A percentile compares a stretch with the other conserved stretches of the same genome.
phyloP scores from a whole-genome alignment of 2,113 vertebrate genomes.

The Coptodon rendalli region DNA sequence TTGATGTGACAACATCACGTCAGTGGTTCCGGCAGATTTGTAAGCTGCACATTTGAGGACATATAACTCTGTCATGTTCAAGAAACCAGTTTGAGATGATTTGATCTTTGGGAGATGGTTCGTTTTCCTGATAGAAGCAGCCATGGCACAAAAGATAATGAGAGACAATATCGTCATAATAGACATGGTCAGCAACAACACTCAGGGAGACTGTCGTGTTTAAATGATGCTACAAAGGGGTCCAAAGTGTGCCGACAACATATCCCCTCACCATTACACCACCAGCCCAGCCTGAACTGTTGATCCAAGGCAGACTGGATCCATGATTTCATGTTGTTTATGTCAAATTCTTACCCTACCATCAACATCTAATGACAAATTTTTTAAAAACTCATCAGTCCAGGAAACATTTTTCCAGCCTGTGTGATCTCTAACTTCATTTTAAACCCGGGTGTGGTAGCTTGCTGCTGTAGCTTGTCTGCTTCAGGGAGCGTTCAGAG shows the following conservation, averaged over 20 bases:
- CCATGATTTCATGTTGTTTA: neutral
- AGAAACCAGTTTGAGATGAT: neutral
- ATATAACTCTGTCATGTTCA: neutral
- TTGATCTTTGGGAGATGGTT: neutral
- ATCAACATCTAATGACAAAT: neutral
- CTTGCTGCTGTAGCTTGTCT: neutral
- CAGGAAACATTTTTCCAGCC: neutral
- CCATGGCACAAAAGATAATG: rapidly evolving
- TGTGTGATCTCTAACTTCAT: neutral
- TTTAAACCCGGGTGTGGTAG: neutral
- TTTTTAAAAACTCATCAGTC: neutral
- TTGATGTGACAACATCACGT: neutral
- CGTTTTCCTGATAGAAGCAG: neutral
- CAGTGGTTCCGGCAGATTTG: neutral
- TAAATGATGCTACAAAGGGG: neutral
- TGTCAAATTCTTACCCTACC: neutral
- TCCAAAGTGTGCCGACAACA: neutral
- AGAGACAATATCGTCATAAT: neutral
- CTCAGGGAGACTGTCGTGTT: neutral
- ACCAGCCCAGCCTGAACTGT: neutral
- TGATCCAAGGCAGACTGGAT: neutral
- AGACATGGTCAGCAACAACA: neutral
- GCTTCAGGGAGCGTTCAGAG: neutral
- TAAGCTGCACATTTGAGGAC: neutral
- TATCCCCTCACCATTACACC: neutral